Conservation (phyloP, 2,888 invertebrate genomes). For the Sicus ferrugineus region DNA sequence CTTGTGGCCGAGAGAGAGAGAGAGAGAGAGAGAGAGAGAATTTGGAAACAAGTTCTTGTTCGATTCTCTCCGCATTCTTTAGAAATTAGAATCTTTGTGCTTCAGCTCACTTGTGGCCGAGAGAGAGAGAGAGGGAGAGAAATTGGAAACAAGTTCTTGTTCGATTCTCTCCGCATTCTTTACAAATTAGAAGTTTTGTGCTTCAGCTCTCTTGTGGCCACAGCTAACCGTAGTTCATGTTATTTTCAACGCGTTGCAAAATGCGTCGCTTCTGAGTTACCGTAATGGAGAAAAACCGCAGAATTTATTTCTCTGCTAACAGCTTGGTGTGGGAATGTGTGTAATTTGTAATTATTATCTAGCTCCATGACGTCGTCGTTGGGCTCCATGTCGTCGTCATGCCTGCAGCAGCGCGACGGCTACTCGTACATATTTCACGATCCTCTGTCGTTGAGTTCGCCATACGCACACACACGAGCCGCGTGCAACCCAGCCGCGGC, state of each 20-base stretch:
- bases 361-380: slow-evolving; percentile 86
- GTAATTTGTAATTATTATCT: slow-evolving; percentile 47
- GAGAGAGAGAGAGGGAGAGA: no score
- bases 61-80: no score
- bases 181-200: no score
- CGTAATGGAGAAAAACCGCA: no score
- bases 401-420: slow-evolving; percentile 83
- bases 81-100: no score
- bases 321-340: neutral
- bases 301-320: neutral
- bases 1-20: no score
- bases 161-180: no score
- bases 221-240: neutral
- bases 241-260: neutral
- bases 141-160: no score
- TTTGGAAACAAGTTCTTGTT: no score
- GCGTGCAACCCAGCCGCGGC: slow-evolving; percentile 78
- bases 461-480: slow-evolving; percentile 76
- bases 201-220: neutral
- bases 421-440: slow-evolving; percentile 94
- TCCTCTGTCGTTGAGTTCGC: slow-evolving; percentile 78
- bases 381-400: slow-evolving; percentile 82
- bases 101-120: no score
- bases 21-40: no score
- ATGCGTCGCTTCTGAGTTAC: no score